Evolutionary conservation across 2,888 invertebrate species (phyloP).

Genomic region (Rhagium mordax): DNA sequence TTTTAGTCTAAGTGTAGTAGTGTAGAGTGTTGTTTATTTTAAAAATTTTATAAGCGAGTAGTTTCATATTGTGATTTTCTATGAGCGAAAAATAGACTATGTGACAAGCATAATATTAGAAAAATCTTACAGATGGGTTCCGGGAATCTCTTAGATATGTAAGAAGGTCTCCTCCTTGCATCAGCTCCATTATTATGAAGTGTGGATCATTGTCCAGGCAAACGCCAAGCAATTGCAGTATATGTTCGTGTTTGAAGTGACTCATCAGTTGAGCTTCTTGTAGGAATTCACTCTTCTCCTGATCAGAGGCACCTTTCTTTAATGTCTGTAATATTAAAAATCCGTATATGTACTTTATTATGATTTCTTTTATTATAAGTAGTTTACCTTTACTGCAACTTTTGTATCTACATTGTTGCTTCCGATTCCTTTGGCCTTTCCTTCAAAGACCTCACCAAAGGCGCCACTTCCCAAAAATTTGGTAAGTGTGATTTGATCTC

Average conservation of each 20-base stretch:
- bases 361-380: background rate
- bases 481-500: constrained; percentile 87
- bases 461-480: constrained; percentile 96
- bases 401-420: constrained; percentile 78
- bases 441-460: constrained; percentile 98
- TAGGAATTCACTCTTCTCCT: constrained; percentile 93
- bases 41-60: too few relatives aligned
- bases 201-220: constrained; percentile 95
- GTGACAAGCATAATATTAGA: too few relatives aligned
- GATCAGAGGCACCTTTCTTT: constrained; percentile 91
- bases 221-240: constrained; percentile 92
- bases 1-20: too few relatives aligned
- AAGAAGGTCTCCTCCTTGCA: constrained; percentile 97
- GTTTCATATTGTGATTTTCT: too few relatives aligned
- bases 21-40: too few relatives aligned
- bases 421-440: constrained; percentile 80
- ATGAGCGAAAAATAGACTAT: too few relatives aligned
- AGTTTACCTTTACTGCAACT: constrained; percentile 90
- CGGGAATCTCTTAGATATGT: constrained; percentile 90
- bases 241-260: constrained; percentile 97
- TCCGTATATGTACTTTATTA: too few relatives aligned
- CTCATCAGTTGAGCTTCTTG: constrained; percentile 98
- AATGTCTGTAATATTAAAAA: constrained; percentile 77
- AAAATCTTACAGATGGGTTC: constrained; percentile 78
- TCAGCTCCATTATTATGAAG: constrained; percentile 95